A percentile compares a stretch with the other conserved stretches of the same genome.
These are phyloP conservation scores for Ceriagrion tenellum DNA, from an alignment of 2,888 invertebrate species.

Conservation along the genomic window DNA sequence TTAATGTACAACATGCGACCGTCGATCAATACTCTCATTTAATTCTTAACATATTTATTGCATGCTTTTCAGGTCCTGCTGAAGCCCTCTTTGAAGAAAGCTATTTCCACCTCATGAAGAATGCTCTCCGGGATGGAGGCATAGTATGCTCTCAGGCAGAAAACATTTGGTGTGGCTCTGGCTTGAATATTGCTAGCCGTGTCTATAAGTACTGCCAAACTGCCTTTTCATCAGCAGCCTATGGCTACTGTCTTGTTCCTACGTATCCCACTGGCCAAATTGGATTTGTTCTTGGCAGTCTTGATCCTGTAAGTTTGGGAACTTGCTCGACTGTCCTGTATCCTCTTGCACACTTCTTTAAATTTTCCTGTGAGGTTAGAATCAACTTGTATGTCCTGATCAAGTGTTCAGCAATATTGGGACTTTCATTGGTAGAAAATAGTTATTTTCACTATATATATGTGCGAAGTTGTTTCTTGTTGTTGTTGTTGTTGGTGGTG, in stretches of 20 bases:
- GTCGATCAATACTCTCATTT: too few relatives aligned
- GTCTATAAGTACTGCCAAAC: conserved; percentile 82
- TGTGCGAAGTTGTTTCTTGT: too few relatives aligned
- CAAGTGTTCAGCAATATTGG: too few relatives aligned
- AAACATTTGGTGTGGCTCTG: conserved; percentile 78
- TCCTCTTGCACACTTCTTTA: too few relatives aligned
- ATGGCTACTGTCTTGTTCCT: conserved; percentile 92
- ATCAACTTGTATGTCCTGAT: too few relatives aligned
- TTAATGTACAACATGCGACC: too few relatives aligned
- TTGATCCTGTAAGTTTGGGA: conserved; percentile 81
- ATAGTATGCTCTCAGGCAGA: conserved; percentile 98
- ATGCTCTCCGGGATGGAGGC: conserved; percentile 90
- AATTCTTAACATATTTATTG: neutral
- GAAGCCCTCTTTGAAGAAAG: conserved; percentile 87
- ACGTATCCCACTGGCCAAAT: conserved; percentile 99
- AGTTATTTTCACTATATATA: too few relatives aligned
- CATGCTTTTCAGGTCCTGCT: conserved; percentile 82
- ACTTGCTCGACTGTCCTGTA: too few relatives aligned
- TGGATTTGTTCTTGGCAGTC: conserved; percentile 94
- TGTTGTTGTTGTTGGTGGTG: too few relatives aligned
- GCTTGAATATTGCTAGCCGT: conserved; percentile 45
- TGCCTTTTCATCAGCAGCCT: conserved; percentile 89
- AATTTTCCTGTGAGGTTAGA: too few relatives aligned
- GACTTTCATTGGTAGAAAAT: too few relatives aligned
- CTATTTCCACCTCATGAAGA: conserved; percentile 91